phyloP scores from a whole-genome alignment of 2,888 invertebrate species.

The Aleiodes testaceus region DNA sequence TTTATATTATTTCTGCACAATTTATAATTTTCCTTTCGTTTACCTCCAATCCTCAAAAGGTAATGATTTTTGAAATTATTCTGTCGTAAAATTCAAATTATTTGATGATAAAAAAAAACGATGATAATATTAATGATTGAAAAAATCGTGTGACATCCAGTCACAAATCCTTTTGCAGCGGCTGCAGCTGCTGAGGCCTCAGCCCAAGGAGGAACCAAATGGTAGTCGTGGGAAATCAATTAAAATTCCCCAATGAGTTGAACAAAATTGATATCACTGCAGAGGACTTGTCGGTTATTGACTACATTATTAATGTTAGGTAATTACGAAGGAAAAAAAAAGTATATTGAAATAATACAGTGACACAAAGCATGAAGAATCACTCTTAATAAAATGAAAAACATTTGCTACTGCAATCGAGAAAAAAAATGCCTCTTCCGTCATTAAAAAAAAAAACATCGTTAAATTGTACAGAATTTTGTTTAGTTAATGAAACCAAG shows the following conservation, averaged over 20 bases:
- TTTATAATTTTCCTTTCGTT: slow-evolving; percentile 22
- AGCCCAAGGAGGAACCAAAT: slow-evolving; percentile 63
- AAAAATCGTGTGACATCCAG: slow-evolving; percentile 58
- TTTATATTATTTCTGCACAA: slow-evolving; percentile 19
- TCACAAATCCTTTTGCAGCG: slow-evolving; percentile 68
- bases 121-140: slow-evolving; percentile 38
- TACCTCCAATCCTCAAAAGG: no score
- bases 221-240: slow-evolving; percentile 61
- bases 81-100: no score
- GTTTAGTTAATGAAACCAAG: slow-evolving; percentile 17
- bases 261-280: background rate
- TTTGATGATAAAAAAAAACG: background rate
- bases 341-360: slow-evolving; percentile 3
- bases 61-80: no score
- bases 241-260: background rate
- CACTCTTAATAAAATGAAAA: slow-evolving; percentile 4
- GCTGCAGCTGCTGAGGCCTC: slow-evolving; percentile 61
- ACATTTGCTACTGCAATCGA: slow-evolving; percentile 30
- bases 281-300: background rate
- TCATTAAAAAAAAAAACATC: slow-evolving; percentile 26
- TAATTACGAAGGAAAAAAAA: slow-evolving; percentile 29
- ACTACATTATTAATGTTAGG: slow-evolving; percentile 31
- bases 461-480: slow-evolving; percentile 30
- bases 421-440: slow-evolving; percentile 8
- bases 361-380: slow-evolving; percentile 8